Evolutionary conservation across 1,140 invertebrate species (phyloP), one percentile per base, ranked within the genome.

Genomic region (Drosophila sp.): DNA sequence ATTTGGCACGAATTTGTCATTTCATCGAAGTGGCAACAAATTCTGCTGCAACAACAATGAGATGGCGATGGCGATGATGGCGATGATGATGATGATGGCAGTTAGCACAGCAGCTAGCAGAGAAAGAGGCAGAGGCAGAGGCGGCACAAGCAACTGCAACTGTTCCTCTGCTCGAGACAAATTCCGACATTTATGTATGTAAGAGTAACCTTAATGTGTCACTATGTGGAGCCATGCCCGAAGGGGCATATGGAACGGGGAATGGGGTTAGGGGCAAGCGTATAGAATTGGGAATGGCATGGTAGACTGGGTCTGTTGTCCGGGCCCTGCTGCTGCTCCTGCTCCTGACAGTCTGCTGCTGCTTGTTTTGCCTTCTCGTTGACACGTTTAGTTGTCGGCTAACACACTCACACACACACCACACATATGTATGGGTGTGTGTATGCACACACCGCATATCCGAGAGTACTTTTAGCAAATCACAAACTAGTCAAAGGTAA

Each of bases 1-100:
- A 86, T 86, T 86, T 86, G 76, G 79, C 72, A 87, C 83, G 66
- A 76, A 86, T 82, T 82, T 87, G 83, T 87, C 83, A 77, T 82
- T 74, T 79, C 76, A 81, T 86, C 82, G 79, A 77, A 79, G 62
- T 86, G 86, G 70, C 82, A 87, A 87, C 80, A 79, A 71, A 76
- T 87, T 80, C 72, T 71, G 69, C 66, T 83, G 60, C 82, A 86
- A 71, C 62, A 72, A 75, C 64, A 57, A 76, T 64, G 44, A 61
- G 54, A 55, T 55, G 44, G 73, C 11, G 23, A 50, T 50, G 44
- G 44, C 44, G 4, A 50, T 25, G 44, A 8, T 8, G 7, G 25
- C 25, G 17, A 47, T 44, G 44, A 47, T 25, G 44, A 47, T 5
- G 44, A 50, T 50, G 44, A 50, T 27, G 44, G 8, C 25, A 10